Conservation (phyloP, 2,113 vertebrate genomes). For the Cynopterus brachyotis region DNA sequence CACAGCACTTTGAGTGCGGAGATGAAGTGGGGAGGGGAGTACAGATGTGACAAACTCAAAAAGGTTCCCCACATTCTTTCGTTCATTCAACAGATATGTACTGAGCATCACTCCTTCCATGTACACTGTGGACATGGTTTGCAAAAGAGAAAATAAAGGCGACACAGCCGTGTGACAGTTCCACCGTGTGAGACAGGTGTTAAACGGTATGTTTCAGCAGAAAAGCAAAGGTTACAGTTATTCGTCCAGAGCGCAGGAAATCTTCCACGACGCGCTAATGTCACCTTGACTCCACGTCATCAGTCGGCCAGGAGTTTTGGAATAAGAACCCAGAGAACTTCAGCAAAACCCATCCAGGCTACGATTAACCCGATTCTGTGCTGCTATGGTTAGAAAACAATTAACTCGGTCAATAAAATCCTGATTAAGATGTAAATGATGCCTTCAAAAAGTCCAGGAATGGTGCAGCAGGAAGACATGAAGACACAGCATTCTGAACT, state of each 20-base stretch:
- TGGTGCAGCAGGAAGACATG: not conserved
- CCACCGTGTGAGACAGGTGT: not conserved
- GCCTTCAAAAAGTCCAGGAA: not conserved
- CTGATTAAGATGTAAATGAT: not conserved
- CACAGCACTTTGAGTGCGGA: not conserved
- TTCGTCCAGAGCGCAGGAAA: not conserved
- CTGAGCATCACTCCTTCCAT: not conserved
- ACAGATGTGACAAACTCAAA: not conserved
- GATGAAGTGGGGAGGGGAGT: not conserved
- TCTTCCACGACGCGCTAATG: not conserved
- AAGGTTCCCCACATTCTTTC: not conserved
- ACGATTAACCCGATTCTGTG: not conserved
- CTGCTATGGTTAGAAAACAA: not conserved
- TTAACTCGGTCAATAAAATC: not conserved
- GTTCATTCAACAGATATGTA: not conserved
- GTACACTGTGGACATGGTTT: not conserved
- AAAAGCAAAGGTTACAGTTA: not conserved
- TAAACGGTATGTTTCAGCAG: not conserved
- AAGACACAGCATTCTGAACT: not conserved
- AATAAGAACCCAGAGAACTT: not conserved
- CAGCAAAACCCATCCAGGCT: not conserved
- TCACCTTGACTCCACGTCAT: not conserved
- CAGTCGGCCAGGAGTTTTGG: not conserved
- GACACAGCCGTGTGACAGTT: not conserved
- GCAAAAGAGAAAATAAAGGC: not conserved